Percentiles rank a stretch among this genome's conserved stretches.
These are phyloP conservation scores for Colaptes auratus DNA, from an alignment of 2,113 vertebrate species.

Conservation along the genomic window DNA sequence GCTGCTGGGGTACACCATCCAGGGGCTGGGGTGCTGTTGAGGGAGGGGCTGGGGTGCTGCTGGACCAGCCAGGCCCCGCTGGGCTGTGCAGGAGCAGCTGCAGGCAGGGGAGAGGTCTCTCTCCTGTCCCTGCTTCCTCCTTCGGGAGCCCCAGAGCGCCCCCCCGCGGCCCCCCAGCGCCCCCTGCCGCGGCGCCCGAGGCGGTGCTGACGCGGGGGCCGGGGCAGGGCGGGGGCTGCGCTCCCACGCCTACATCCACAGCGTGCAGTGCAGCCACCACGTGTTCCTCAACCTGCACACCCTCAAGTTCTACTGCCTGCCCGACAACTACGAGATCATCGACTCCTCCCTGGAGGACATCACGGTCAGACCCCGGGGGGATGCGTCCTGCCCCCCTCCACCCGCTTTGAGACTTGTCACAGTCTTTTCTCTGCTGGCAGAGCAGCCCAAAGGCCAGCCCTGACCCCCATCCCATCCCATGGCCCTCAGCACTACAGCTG, in stretches of 20 bases:
- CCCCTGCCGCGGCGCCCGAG: no score
- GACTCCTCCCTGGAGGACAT: slow-evolving; percentile 97
- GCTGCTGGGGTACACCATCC: no score
- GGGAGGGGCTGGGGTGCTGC: no score
- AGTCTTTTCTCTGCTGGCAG: no score
- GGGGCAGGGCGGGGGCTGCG: slow-evolving; percentile 90
- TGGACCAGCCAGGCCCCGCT: no score
- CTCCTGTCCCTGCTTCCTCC: neutral
- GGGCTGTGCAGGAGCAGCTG: neutral
- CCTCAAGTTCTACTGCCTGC: slow-evolving; percentile 96
- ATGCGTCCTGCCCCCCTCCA: no score
- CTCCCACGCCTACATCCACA: slow-evolving; percentile 97
- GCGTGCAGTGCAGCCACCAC: slow-evolving; percentile 95
- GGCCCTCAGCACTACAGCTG: neutral
- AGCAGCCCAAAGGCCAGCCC: no score
- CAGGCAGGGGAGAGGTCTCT: fast-evolving
- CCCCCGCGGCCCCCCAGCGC: neutral
- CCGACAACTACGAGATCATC: slow-evolving; percentile 98
- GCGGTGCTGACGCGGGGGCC: neutral
- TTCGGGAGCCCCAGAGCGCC: neutral
- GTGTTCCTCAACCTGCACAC: slow-evolving; percentile 98
- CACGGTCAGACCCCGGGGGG: slow-evolving; percentile 76
- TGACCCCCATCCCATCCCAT: neutral
- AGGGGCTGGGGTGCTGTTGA: no score
- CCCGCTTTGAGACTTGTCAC: no score